Base-by-base conservation (phyloP, 2,797 vertebrate species). In the Chelon labrosus region DNA sequence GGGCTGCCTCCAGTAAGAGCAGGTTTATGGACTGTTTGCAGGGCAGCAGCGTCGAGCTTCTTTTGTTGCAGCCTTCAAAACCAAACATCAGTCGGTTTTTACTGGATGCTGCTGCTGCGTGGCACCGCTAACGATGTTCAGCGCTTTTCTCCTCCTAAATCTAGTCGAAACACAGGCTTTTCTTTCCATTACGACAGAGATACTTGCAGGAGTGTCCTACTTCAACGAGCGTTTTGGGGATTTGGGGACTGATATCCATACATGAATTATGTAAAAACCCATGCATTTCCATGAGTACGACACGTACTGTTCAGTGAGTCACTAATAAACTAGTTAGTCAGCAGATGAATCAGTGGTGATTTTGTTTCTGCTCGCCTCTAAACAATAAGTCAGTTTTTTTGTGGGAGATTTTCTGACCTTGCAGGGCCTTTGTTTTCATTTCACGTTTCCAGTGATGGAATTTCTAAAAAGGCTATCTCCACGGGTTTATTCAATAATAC, bases 401-500 rank as follows among this genome's bases (percentile, higher is more conserved):
- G 5, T 17, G 20, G 56, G 49, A 66, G 73, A 42, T 63, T 72
- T 47, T 35, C 42, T 17, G 6, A 66, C 70, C 72, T 73, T 38
- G 42, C 66, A 4, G 2, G 44, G 53, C 53, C 64, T 35, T 37
- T 22, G 51, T 84, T 81, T 74, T 73, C 57, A 82, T 79, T 77
- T 76, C 81, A 46, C 39, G 1, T 61, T 31, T 20, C 10, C 62
- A 52, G 74, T 76, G 73, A 88, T 85, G 77, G 79, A 87, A 90
- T 88, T 90, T 85, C 80, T 85, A 63, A 80, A 80, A 84, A 75
- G 58, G 54, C 64, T 78, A 74, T 75, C 77, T 52, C 42, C 60
- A 42, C 58, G 44, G 9, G 58, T 57, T 62, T 52, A 22, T 69
- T 94, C 31, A 92, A 94, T 94, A 93, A 95, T 94, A 77, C 41